A percentile compares a stretch with the other conserved stretches of the same genome.
phyloP scores from a whole-genome alignment of 2,113 vertebrate genomes.

The Eonycteris spelaea region DNA sequence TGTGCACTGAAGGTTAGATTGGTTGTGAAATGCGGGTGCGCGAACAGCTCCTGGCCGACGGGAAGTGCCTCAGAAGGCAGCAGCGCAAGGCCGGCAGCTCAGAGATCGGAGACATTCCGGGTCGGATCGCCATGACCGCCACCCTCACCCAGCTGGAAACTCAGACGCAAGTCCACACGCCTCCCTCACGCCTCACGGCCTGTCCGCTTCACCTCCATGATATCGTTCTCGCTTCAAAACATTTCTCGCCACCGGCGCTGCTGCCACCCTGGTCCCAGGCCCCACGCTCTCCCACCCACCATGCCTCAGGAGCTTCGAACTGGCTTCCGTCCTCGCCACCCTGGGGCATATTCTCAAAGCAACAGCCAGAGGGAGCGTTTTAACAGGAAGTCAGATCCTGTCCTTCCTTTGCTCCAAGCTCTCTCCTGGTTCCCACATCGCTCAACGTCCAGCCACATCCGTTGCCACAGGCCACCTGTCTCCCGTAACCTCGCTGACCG shows the following conservation, averaged over 20 bases:
- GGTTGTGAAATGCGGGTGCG: rapidly evolving
- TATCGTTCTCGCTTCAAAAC: not conserved
- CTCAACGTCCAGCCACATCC: not conserved
- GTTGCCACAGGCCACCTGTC: not conserved
- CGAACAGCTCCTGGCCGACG: too few species aligned
- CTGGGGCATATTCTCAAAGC: not conserved
- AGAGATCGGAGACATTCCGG: not conserved
- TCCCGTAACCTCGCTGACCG: too few species aligned
- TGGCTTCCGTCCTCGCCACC: not conserved
- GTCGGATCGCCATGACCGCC: not conserved
- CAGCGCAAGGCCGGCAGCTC: rapidly evolving
- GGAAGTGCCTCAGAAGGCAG: rapidly evolving
- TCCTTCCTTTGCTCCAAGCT: not conserved
- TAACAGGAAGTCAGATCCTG: not conserved
- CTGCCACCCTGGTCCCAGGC: not conserved
- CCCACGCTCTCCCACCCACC: not conserved
- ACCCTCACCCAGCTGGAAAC: not conserved
- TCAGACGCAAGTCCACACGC: not conserved
- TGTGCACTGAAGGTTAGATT: rapidly evolving
- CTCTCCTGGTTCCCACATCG: not conserved
- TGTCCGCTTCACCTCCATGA: not conserved
- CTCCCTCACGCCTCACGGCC: not conserved
- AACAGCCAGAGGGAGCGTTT: not conserved
- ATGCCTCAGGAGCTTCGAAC: too few species aligned
- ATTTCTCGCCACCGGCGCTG: not conserved